A percentile compares a stretch with the other conserved stretches of the same genome.
phyloP scores from a whole-genome alignment of 2,797 vertebrate genomes.

The Aphelocoma californica region DNA sequence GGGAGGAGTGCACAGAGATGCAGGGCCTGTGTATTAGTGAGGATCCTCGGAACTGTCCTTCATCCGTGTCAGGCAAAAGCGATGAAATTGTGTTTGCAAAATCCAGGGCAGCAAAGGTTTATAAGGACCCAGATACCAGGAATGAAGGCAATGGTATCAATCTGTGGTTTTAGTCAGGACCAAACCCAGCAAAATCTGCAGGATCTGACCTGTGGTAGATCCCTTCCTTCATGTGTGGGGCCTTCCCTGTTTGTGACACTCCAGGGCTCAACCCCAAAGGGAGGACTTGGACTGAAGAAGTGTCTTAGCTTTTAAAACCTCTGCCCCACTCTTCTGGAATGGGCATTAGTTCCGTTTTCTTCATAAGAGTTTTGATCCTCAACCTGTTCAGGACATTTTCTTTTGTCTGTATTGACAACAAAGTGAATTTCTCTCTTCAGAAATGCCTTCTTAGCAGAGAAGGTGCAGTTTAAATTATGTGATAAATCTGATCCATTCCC shows the following conservation, averaged over 20 bases:
- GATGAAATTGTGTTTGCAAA: background rate
- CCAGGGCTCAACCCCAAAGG: background rate
- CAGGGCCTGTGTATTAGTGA: background rate
- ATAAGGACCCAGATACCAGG: background rate
- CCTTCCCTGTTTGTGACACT: fast-evolving
- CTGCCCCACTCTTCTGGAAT: background rate
- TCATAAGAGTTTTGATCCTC: background rate
- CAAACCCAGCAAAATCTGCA: background rate
- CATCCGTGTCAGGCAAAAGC: background rate
- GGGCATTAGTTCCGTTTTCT: background rate
- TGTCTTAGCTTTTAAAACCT: background rate
- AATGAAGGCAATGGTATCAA: background rate
- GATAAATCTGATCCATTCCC: background rate
- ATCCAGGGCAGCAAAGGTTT: background rate
- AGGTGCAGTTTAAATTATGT: background rate
- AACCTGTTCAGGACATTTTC: background rate
- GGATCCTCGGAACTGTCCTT: background rate
- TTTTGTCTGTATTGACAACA: background rate
- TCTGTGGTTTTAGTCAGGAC: background rate
- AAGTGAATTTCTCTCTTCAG: background rate
- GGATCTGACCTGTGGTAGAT: background rate
- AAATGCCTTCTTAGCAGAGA: background rate
- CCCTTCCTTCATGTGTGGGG: background rate
- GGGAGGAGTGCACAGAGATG: background rate
- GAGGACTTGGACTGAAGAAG: background rate